Base-by-base conservation (phyloP, 2,888 invertebrate genomes). In the Drosophila formosana region DNA sequence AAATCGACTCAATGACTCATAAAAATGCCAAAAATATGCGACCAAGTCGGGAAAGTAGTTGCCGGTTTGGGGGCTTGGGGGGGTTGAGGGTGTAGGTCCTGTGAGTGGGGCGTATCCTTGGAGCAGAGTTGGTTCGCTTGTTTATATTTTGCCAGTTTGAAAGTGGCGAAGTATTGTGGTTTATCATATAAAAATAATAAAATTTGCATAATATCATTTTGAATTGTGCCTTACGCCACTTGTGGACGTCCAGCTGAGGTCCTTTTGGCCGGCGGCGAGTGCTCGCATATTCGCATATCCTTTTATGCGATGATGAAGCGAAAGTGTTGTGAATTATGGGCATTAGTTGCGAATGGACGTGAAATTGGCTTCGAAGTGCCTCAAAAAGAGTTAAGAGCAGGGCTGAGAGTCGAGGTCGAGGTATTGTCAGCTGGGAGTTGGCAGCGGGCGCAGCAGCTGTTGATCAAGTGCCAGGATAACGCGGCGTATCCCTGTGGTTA, bases 201-300 rank as follows among this genome's bases (percentile, higher is more conserved):
- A 89, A 89, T 89, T 89, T 90, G 80, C 90, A 89, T 89, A 89
- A 90, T 90, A 90, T 83, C 87, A 78, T 84, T 82, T 82, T 76
- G 78, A 88, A 89, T 80, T 80, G 76, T 70, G 75, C 70, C 74
- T 72, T 70, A 56, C 74, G 73, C 57, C 53, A 51, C 63, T 51
- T 51, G 49, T 26, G 13, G 25, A 26, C 56, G 58, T 80, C 69
- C 77, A 82, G 73, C 78, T 75, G 78, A 60, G 75, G 67, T 69
- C 71, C 75, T 66, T 78, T 72, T 49, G 67, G 63, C 72, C 66
- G 41, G 34, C 57, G 64, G 64, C 74, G 60, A 57, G 58, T 64
- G 58, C 9, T 45, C 41, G 49, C 25, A 60, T 47, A 67, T 64
- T 78, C 70, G 64, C 66, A 63, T 72, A 64, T 80, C 72, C 69